Base-by-base conservation (phyloP, 2,113 vertebrate species). In the Haemorhous mexicanus region DNA sequence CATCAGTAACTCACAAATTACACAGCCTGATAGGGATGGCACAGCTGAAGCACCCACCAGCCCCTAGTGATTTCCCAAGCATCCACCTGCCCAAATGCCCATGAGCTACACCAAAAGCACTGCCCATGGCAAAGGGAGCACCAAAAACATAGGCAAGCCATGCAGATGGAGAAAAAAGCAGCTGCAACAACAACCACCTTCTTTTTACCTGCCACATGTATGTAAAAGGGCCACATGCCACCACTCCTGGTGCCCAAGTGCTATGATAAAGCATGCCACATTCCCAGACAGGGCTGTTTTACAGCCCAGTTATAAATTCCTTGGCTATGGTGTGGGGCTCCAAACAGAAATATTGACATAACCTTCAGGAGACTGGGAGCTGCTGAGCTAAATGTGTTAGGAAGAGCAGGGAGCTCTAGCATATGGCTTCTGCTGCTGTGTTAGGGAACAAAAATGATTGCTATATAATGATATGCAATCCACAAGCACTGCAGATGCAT, bases 401-500 rank as follows among this genome's bases (percentile, higher is more conserved):
- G 64, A 84, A 95, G 77, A 90, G 46, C 82, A 87, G 92, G 93
- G 95, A 90, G 93, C 79, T 81, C 73, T 93, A 97, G 95, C 98
- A 98, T 97, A 98, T 97, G 98, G 97, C 97, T 97, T 78, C 92
- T 59, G 90, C 97, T 93, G 95, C 86, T 84, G 83, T 94, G 96
- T 96, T 97, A 96, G 94, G 93, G 96, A 97, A 97, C 97, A 97
- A 90, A 77, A 97, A 94, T 86, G 96, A 96, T 46, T 92, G 97
- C 95, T 96, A 77, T 81, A 55, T 97, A 97, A 97, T 93, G 97
- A 97, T 94, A 96, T 94, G 96, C 96, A 95, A 96, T 76, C 67
- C 94, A 87, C 77, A 89, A 94, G 92, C 79, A 7, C 94, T 63
- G 86, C 97, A 97, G 95, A 96, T 96, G 87, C 96, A 80, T 97